Evolutionary conservation across 2,888 invertebrate genomes (phyloP), one percentile per base, ranked within the genome.

Genomic region (Axea sp.): DNA sequence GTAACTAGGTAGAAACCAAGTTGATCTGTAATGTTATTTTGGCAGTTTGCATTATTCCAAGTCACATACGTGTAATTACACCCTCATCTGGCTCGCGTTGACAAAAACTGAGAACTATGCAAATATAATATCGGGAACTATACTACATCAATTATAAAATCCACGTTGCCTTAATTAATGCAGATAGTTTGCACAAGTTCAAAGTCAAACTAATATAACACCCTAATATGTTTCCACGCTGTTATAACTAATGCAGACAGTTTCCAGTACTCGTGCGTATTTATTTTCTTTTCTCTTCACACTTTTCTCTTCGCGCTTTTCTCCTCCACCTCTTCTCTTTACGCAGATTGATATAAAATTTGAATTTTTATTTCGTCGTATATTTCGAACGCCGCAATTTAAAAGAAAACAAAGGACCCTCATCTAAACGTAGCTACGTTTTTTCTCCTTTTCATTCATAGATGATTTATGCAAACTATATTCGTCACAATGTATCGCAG

Each of bases 391-490:
- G 51, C 26, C 33, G 19, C 33, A 33, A 53, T 53, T 64, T 64
- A 9, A 15, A 31, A 26, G 41, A 41, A 49, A 51, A 51, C 62
- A 49, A 51, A 64, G 43, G 51, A 39, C 43, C 26, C 12, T 41
- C 43, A 35, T 53, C 43, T 33, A 24, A 41, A 43, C 43, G 22
- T 33, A 33, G 33, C 31, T 31, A 39, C 7, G 14, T 3, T 28
- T 49, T 62, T 62, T 41, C 19, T 55, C 8, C 28, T 39, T 60
- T 35, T 15, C 35, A 59, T 59, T 59, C 59, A 45, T 47, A 31
- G 31, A 64, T 64, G 41, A 64, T 64, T 64, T 64, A 64, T 64
- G 64, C 64, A 64, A 64, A 64, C 51, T 33, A 33, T 41, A 43
- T 64, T 64, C 51, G 51, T 64, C 51, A 64, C 41, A 41, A 53